These are phyloP conservation scores for Aleiodes leptofemur DNA, from an alignment of 2,888 invertebrate genomes.

Conservation along the genomic window DNA sequence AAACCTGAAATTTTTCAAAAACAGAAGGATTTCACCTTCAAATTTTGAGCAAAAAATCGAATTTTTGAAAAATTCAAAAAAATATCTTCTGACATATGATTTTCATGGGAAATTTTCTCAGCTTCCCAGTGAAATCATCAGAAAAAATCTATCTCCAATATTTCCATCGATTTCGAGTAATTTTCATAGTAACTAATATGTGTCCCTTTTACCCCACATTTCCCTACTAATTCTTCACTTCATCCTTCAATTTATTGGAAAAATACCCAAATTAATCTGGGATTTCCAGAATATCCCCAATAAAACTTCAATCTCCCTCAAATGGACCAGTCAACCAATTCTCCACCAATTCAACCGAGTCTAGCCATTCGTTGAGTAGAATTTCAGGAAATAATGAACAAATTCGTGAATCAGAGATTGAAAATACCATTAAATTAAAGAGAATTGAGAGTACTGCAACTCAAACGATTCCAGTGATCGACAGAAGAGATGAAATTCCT, in stretches of 20 bases:
- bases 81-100: too few species aligned
- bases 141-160: too few species aligned
- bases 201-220: too few species aligned
- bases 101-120: too few species aligned
- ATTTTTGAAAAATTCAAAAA: too few species aligned
- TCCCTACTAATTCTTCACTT: slow-evolving; percentile 2
- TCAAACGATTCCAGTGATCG: slow-evolving; percentile 52
- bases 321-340: neutral
- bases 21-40: too few species aligned
- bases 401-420: slow-evolving; percentile 51
- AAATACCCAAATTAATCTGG: slow-evolving; percentile 41
- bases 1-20: too few species aligned
- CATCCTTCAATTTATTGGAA: slow-evolving; percentile 39
- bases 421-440: slow-evolving; percentile 58
- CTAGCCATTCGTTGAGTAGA: neutral
- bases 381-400: neutral
- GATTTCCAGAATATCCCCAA: neutral
- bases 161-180: too few species aligned
- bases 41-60: too few species aligned
- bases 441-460: slow-evolving; percentile 58
- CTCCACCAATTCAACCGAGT: slow-evolving; percentile 1
- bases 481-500: slow-evolving; percentile 16
- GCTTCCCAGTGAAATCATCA: too few species aligned
- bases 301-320: neutral
- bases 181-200: too few species aligned